phyloP scores from a whole-genome alignment of 1,140 invertebrate species.

The Dendrolimus punctatus region DNA sequence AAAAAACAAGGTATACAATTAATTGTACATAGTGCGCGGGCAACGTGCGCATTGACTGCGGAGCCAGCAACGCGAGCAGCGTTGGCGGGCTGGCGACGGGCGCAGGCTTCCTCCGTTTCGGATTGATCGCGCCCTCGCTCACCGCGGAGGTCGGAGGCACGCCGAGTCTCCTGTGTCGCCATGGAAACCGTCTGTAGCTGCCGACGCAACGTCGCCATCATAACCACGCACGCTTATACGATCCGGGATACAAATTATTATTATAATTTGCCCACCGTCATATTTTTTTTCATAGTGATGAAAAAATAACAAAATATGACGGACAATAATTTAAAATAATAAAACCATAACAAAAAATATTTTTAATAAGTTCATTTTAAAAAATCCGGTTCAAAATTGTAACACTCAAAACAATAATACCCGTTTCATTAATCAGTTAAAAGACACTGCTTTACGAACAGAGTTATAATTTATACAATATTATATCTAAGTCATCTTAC shows the following conservation, averaged over 20 bases:
- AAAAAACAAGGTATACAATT: constrained; percentile 4
- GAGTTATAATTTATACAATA: no score
- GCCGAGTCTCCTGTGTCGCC: constrained; percentile 38
- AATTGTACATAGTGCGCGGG: constrained; percentile 18
- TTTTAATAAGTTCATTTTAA: no score
- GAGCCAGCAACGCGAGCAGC: constrained; percentile 13
- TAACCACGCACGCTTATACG: constrained; percentile 16
- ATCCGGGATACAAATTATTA: neutral
- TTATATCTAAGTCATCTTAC: no score
- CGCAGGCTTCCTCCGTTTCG: constrained; percentile 34
- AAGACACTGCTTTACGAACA: no score
- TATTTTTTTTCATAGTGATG: no score
- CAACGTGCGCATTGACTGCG: constrained; percentile 19
- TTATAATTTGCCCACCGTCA: no score
- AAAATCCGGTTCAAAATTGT: no score
- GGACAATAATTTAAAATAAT: no score
- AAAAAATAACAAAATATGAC: no score
- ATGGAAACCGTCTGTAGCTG: constrained; percentile 49
- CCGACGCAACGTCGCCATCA: constrained; percentile 47
- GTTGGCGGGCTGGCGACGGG: constrained; percentile 18
- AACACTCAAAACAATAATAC: no score
- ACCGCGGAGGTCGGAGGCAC: constrained; percentile 23
- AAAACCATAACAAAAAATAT: no score
- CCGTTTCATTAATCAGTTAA: no score
- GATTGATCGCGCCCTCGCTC: constrained; percentile 42